phyloP scores from a whole-genome alignment of 2,888 invertebrate species.

The Notodonta ziczac region DNA sequence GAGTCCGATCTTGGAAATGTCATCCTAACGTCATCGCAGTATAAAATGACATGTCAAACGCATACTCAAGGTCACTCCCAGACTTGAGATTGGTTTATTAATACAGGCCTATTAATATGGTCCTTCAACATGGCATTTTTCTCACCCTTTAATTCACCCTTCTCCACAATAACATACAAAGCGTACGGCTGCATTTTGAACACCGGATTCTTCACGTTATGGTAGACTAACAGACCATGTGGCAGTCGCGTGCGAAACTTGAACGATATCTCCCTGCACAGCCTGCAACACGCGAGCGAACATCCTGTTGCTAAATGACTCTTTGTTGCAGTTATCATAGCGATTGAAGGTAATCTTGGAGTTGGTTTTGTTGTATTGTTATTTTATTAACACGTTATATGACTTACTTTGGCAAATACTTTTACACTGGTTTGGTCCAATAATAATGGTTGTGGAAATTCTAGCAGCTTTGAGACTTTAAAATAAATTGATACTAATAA shows the following conservation, averaged over 20 bases:
- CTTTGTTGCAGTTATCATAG: constrained; percentile 5
- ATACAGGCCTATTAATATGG: no score
- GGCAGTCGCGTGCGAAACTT: constrained; percentile 94
- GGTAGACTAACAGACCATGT: constrained; percentile 94
- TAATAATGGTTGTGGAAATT: no score
- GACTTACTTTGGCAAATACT: no score
- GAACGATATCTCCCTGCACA: constrained; percentile 95
- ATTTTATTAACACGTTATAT: no score
- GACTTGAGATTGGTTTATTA: no score
- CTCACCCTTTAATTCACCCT: constrained; percentile 92
- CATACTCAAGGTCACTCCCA: no score
- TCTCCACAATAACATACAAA: constrained; percentile 95
- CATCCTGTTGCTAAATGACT: constrained; percentile 7
- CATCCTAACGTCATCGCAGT: no score
- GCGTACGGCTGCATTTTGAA: constrained; percentile 94
- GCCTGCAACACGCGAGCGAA: constrained; percentile 71
- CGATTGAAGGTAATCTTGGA: constrained; percentile 5
- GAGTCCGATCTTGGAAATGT: no score
- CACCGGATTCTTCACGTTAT: constrained; percentile 94
- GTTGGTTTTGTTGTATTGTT: background rate
- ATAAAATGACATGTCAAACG: no score
- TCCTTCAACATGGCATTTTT: background rate
- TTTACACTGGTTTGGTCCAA: no score
- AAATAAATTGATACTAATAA: no score
- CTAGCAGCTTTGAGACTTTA: no score